Percentiles rank a stretch among this genome's conserved stretches.
These are phyloP conservation scores for Hemibagrus wyckioides DNA, from an alignment of 2,113 vertebrate species.

Conservation along the genomic window DNA sequence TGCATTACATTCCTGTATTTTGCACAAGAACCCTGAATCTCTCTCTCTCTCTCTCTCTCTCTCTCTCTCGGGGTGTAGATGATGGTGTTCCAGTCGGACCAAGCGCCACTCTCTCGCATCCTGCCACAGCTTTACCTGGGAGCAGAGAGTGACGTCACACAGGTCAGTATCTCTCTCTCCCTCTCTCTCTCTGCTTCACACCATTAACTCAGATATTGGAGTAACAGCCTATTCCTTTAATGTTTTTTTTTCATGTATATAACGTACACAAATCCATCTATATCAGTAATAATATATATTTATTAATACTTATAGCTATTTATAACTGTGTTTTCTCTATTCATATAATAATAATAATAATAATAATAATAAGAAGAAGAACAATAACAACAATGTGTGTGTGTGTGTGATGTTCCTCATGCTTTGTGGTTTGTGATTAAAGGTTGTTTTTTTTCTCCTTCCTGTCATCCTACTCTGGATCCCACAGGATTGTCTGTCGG, in stretches of 20 bases:
- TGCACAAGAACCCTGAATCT: not conserved
- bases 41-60: not conserved
- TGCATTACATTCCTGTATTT: not conserved
- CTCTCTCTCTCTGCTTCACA: not conserved
- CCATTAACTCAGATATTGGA: too few relatives aligned
- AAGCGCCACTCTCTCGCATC: constrained; percentile 70
- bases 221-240: too few relatives aligned
- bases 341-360: too few relatives aligned
- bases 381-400: too few relatives aligned
- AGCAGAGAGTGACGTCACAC: constrained; percentile 77
- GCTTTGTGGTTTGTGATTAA: not conserved
- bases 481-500: constrained; percentile 70
- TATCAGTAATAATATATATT: too few relatives aligned
- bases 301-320: too few relatives aligned
- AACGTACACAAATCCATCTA: too few relatives aligned
- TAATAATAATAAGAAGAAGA: too few relatives aligned
- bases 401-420: not conserved
- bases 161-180: constrained; percentile 59
- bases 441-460: not conserved
- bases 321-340: too few relatives aligned
- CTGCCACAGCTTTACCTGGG: constrained; percentile 80
- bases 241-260: too few relatives aligned
- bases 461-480: constrained; percentile 5
- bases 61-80: constrained; percentile 20
- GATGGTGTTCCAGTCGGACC: constrained; percentile 70